These are phyloP conservation scores for Sesamia inferens DNA, from an alignment of 2,888 invertebrate species.

Conservation along the genomic window DNA sequence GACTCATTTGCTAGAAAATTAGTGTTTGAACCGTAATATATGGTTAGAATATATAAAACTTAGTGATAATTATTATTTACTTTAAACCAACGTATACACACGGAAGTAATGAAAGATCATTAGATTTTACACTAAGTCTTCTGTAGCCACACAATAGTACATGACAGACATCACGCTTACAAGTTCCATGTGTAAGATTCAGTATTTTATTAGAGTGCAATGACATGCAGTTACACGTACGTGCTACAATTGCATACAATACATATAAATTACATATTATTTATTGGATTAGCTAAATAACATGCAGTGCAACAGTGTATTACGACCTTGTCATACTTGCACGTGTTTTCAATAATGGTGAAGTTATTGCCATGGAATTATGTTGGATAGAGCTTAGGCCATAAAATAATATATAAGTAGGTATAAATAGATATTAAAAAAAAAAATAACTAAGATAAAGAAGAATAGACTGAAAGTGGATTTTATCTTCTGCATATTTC, in stretches of 20 bases:
- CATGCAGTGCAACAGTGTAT: conserved; percentile 45
- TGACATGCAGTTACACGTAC: conserved; percentile 48
- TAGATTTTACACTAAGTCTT: conserved; percentile 26
- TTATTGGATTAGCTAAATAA: conserved; percentile 50
- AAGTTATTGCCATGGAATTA: conserved; percentile 49
- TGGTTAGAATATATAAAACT: neutral
- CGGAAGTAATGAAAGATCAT: conserved; percentile 39
- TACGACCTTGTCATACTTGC: conserved; percentile 47
- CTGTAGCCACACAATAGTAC: conserved; percentile 33
- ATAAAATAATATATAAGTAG: no score
- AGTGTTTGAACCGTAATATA: neutral
- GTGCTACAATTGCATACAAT: conserved; percentile 49
- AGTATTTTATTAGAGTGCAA: conserved; percentile 53
- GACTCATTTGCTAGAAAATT: neutral
- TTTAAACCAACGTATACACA: conserved; percentile 12
- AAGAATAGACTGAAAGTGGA: conserved; percentile 2
- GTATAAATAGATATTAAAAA: no score
- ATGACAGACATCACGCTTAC: conserved; percentile 21
- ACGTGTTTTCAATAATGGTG: conserved; percentile 56
- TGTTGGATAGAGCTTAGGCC: neutral
- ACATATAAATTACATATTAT: conserved; percentile 42
- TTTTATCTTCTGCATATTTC: neutral
- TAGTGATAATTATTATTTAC: neutral
- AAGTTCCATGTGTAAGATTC: conserved; percentile 50
- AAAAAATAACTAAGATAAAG: conserved; percentile 16